Conservation (phyloP, 2,113 vertebrate species). For the Candoia aspera region DNA sequence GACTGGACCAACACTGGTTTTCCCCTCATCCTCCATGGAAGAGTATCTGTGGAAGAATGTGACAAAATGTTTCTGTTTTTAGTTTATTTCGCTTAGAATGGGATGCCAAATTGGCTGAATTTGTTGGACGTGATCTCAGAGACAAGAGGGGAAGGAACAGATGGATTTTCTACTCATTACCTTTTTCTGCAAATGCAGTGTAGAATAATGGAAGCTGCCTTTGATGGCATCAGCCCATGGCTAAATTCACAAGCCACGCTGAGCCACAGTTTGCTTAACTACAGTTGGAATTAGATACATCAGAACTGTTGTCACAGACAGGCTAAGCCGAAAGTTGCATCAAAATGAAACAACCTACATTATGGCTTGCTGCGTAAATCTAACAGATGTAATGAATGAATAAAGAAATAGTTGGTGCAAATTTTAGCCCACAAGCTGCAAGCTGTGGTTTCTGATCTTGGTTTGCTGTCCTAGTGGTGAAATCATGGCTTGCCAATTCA, state of each 20-base stretch:
- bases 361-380: too few relatives aligned
- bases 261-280: too few relatives aligned
- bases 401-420: neutral
- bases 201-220: neutral
- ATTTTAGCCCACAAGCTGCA: neutral
- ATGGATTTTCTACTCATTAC: neutral
- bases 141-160: neutral
- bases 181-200: neutral
- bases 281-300: too few relatives aligned
- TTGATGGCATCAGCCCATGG: neutral
- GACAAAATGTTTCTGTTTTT: neutral
- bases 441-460: neutral
- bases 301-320: too few relatives aligned
- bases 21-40: neutral
- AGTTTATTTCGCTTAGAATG: neutral
- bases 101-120: neutral
- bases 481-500: too few relatives aligned
- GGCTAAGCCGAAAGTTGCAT: too few relatives aligned
- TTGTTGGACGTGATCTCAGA: too few relatives aligned
- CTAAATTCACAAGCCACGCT: too few relatives aligned
- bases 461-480: neutral
- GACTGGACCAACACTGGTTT: neutral
- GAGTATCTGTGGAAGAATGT: neutral
- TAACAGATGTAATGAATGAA: neutral
- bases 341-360: too few relatives aligned